Conservation (phyloP, 2,797 vertebrate genomes). For the Anas bahamensis region DNA sequence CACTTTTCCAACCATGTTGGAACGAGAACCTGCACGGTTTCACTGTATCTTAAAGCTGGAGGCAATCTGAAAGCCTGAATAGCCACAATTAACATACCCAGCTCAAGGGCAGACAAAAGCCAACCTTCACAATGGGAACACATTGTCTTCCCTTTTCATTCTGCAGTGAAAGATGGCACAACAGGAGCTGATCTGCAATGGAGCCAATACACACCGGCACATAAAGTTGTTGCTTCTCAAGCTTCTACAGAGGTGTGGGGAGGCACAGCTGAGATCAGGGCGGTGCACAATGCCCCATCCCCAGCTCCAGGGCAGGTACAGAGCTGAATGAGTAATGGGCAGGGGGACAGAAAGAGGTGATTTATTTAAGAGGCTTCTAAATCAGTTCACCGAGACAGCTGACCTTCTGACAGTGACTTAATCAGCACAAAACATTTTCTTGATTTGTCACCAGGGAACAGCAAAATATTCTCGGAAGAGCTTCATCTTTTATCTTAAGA, state of each 20-base stretch:
- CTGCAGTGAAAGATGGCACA: neutral
- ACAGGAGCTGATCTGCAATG: neutral
- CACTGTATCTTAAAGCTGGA: neutral
- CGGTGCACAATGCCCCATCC: neutral
- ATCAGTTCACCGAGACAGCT: neutral
- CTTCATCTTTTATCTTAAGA: conserved; percentile 39
- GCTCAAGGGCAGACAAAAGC: neutral
- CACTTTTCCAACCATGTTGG: neutral
- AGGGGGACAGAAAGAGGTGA: neutral
- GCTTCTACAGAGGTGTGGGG: neutral
- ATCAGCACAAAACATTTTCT: conserved; percentile 50
- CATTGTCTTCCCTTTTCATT: neutral
- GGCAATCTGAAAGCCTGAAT: neutral
- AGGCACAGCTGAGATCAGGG: neutral
- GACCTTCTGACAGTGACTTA: conserved; percentile 52
- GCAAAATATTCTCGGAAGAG: conserved; percentile 53
- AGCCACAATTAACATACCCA: neutral
- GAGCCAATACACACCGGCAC: neutral
- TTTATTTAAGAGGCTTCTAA: conserved; percentile 26
- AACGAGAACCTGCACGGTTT: neutral
- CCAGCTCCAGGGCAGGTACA: neutral
- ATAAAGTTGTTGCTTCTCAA: neutral
- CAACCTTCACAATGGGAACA: neutral
- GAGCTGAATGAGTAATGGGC: neutral
- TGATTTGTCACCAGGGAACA: conserved; percentile 22